Evolutionary conservation across 2,888 invertebrate species (phyloP).

Genomic region (Orthosia gothica): DNA sequence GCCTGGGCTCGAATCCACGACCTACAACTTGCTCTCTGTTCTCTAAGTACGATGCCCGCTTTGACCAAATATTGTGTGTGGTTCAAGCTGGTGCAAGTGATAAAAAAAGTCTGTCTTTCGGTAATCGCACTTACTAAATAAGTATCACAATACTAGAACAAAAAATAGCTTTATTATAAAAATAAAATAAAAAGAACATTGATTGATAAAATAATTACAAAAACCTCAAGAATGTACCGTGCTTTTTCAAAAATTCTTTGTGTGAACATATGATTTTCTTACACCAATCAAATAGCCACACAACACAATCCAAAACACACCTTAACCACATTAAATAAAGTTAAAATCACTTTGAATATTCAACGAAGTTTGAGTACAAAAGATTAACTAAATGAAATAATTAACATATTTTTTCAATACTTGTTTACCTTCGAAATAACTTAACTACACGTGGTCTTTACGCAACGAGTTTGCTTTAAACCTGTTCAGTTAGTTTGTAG

Average conservation of each 20-base stretch:
- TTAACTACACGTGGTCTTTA: conserved; percentile 42
- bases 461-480: conserved; percentile 13
- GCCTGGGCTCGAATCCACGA: no score
- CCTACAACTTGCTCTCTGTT: no score
- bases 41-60: no score
- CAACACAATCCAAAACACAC: conserved; percentile 2
- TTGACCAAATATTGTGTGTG: neutral
- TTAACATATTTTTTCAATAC: conserved; percentile 46
- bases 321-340: fast-evolving
- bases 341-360: conserved; percentile 7
- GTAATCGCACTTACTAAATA: neutral
- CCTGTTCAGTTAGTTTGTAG: conserved; percentile 20
- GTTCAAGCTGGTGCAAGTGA: neutral
- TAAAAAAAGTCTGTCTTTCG: neutral
- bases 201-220: neutral
- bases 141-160: neutral
- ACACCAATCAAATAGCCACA: neutral
- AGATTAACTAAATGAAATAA: conserved; percentile 9
- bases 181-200: neutral
- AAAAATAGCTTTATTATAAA: neutral
- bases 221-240: neutral
- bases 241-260: neutral
- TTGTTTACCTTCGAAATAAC: conserved; percentile 47
- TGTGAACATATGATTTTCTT: neutral
- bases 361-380: neutral